phyloP scores from a whole-genome alignment of 1,140 invertebrate species.

The Trissolcus basalis region DNA sequence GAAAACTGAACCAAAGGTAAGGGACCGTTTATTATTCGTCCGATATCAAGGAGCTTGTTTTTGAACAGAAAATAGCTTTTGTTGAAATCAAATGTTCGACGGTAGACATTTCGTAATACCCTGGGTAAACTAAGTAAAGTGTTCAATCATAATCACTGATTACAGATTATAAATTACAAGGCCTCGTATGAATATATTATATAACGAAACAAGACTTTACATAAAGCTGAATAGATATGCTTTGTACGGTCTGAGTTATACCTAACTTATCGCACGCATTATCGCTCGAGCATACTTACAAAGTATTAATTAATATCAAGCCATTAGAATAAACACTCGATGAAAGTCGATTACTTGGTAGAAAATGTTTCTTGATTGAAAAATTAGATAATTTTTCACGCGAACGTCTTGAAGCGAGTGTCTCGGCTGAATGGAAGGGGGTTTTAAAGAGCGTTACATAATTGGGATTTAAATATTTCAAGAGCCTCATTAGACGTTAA shows the following conservation, averaged over 20 bases:
- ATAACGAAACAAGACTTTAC: conserved; percentile 42
- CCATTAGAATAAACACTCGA: conserved; percentile 31
- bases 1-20: conserved; percentile 80
- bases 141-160: conserved; percentile 3
- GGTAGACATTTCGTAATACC: too few relatives aligned
- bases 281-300: conserved; percentile 7
- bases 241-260: conserved; percentile 15
- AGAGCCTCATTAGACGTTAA: conserved; percentile 36
- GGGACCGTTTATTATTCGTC: conserved; percentile 28
- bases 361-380: too few relatives aligned
- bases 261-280: conserved; percentile 28
- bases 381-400: neutral
- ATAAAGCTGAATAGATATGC: conserved; percentile 29
- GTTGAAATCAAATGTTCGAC: too few relatives aligned
- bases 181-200: conserved; percentile 43
- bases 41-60: too few relatives aligned
- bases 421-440: conserved; percentile 5
- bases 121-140: too few relatives aligned
- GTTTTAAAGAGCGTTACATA: conserved; percentile 38
- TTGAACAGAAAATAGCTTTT: too few relatives aligned
- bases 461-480: conserved; percentile 23
- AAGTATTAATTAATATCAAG: conserved; percentile 30
- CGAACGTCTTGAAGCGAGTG: neutral
- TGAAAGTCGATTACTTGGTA: neutral
- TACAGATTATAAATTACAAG: conserved; percentile 43